Evolutionary conservation across 2,113 vertebrate genomes (phyloP).

Genomic region (Herpailurus yagouaroundi): DNA sequence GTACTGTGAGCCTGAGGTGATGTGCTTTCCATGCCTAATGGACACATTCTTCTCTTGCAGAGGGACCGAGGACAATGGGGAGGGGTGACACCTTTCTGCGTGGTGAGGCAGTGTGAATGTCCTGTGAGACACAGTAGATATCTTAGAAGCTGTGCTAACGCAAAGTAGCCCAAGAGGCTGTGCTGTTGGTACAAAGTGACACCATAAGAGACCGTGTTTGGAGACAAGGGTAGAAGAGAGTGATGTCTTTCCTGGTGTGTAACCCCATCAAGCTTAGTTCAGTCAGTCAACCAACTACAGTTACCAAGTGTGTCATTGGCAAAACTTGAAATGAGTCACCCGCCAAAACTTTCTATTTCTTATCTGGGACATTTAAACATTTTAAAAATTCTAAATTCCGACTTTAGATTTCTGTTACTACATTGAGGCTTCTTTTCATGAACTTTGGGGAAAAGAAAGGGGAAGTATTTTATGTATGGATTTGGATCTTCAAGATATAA

Average conservation of each 20-base stretch:
- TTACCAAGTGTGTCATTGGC: neutral
- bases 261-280: neutral
- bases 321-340: neutral
- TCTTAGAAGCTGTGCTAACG: neutral
- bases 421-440: neutral
- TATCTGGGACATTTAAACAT: neutral
- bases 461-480: neutral
- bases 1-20: neutral
- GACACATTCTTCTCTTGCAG: neutral
- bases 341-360: neutral
- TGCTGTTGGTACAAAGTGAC: neutral
- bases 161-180: neutral
- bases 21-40: neutral
- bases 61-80: neutral
- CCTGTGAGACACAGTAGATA: neutral
- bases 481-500: neutral
- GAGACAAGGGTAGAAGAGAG: neutral
- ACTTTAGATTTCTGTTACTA: neutral
- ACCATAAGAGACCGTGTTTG: neutral
- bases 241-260: neutral
- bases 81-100: neutral
- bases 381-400: neutral
- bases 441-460: neutral
- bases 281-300: neutral
- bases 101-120: neutral